phyloP scores from a whole-genome alignment of 2,888 invertebrate species.

The Lasius platythorax region DNA sequence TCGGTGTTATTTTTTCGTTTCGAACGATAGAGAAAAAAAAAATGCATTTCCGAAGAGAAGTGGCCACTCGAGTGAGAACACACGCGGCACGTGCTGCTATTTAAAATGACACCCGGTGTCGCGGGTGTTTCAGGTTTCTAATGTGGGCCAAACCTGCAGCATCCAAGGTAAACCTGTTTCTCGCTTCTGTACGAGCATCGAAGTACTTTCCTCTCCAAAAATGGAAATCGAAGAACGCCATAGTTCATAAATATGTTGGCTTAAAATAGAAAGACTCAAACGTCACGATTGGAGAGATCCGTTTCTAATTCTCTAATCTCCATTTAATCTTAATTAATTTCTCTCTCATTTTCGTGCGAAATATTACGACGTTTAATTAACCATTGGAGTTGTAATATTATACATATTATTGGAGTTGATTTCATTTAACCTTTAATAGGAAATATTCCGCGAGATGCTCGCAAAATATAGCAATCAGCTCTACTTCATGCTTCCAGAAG shows the following conservation, averaged over 20 bases:
- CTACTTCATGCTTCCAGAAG: not conserved
- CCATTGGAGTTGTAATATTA: not conserved
- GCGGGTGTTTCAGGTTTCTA: conserved; percentile 60
- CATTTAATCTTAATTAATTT: not conserved
- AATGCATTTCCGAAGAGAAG: not conserved
- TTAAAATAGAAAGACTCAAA: not conserved
- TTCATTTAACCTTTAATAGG: conserved; percentile 21
- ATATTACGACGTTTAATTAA: not conserved
- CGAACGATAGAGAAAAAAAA: not conserved
- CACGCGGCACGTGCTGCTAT: conserved; percentile 67
- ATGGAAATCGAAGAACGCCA: conserved; percentile 16
- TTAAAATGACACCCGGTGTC: conserved; percentile 65
- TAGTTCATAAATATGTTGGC: not conserved
- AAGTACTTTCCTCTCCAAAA: conserved; percentile 4
- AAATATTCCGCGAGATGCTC: conserved; percentile 11
- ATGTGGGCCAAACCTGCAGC: conserved; percentile 71
- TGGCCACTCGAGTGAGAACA: conserved; percentile 59
- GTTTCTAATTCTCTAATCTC: not conserved
- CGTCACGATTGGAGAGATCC: not conserved
- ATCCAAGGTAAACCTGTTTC: conserved; percentile 55
- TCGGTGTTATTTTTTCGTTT: not conserved
- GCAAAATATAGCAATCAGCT: conserved; percentile 19
- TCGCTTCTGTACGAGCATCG: not conserved
- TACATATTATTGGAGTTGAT: not conserved
- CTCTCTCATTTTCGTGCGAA: not conserved